Percentiles rank a stretch among this genome's conserved stretches.
Evolutionary conservation across 2,888 invertebrate species (phyloP).

Genomic region (Teleiodes luculella): DNA sequence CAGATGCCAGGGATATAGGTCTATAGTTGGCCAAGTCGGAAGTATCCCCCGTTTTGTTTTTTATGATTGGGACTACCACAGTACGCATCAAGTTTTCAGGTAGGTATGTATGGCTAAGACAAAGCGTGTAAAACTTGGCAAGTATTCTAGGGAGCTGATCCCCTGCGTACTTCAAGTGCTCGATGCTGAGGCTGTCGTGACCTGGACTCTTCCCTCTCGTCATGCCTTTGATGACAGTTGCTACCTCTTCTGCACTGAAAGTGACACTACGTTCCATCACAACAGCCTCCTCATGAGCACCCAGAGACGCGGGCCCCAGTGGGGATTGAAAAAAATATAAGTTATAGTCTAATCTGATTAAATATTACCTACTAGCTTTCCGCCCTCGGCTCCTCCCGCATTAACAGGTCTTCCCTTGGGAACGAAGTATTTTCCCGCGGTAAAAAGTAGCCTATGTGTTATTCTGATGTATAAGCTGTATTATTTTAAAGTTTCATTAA

Average conservation of each 20-base stretch:
- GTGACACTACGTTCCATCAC: neutral
- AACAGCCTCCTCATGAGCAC: neutral
- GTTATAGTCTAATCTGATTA: no score
- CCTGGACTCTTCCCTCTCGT: neutral
- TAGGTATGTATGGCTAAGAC: neutral
- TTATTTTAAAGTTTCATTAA: no score
- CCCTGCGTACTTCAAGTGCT: neutral
- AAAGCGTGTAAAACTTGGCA: neutral
- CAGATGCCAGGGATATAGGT: slow-evolving; percentile 31
- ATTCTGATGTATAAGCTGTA: no score
- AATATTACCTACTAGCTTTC: no score
- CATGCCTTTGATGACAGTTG: neutral
- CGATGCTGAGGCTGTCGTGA: neutral
- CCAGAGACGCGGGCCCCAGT: neutral
- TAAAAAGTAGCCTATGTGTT: no score
- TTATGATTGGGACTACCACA: neutral
- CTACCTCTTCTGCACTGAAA: neutral
- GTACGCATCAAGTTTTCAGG: neutral
- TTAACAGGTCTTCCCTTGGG: no score
- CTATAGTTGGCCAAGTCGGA: neutral
- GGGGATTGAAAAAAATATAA: no score
- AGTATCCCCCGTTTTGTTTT: neutral
- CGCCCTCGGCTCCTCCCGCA: no score
- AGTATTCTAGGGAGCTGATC: neutral
- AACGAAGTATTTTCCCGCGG: no score